Conservation (phyloP, 2,797 vertebrate species). For the Kryptolebias ocellatus region DNA sequence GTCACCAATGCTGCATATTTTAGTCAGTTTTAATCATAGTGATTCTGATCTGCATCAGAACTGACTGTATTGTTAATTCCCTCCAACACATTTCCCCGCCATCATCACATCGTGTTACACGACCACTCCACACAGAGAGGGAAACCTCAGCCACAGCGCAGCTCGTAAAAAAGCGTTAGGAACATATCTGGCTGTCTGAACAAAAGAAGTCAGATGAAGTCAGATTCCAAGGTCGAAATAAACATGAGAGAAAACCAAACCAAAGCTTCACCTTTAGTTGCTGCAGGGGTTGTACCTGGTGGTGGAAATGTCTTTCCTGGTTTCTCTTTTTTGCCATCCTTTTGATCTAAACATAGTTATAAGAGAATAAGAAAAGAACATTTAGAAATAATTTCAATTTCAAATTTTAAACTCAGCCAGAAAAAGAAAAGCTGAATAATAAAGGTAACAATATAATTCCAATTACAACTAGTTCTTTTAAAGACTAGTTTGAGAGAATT, state of each 20-base stretch:
- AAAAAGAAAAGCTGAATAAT: background rate
- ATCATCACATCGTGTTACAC: no score
- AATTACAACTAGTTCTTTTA: no score
- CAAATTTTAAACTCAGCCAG: background rate
- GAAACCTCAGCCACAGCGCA: no score
- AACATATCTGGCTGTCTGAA: background rate
- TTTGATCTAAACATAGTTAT: slow-evolving; percentile 83
- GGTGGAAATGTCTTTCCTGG: slow-evolving; percentile 79
- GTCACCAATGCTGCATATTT: no score
- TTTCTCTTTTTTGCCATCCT: slow-evolving; percentile 88
- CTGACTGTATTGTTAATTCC: no score
- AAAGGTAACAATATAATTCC: no score
- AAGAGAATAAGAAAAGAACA: background rate
- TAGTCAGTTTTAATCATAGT: no score
- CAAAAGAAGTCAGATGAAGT: background rate
- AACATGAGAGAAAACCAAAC: background rate
- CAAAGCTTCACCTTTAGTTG: slow-evolving; percentile 77
- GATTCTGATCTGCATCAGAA: no score
- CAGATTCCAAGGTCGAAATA: background rate
- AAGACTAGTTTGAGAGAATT: no score
- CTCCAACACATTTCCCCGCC: no score
- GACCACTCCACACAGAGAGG: no score
- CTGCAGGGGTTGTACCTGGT: slow-evolving; percentile 70
- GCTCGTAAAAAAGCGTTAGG: no score
- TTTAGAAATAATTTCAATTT: background rate